phyloP scores from a whole-genome alignment of 2,888 invertebrate species.

The Orthosia gracilis region DNA sequence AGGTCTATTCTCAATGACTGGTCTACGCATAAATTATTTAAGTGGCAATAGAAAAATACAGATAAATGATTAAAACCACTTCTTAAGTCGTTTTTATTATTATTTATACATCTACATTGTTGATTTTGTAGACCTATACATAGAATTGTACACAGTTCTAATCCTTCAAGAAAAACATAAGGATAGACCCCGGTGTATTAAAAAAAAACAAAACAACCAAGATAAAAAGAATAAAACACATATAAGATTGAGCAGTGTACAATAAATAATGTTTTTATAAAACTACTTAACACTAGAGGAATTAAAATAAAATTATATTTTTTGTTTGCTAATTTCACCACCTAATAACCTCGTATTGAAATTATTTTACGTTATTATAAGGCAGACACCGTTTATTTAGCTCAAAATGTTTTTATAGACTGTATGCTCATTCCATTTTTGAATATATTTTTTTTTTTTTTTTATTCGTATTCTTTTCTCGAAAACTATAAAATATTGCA shows the following conservation, averaged over 20 bases:
- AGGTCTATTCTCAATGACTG: conserved; percentile 42
- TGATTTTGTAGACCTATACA: conserved; percentile 55
- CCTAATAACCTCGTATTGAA: conserved; percentile 29
- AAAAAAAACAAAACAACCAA: conserved; percentile 61
- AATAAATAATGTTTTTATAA: conserved; percentile 79
- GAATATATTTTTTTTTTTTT: too few species aligned
- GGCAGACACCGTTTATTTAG: conserved; percentile 42
- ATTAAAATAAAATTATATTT: conserved; percentile 57
- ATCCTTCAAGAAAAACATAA: conserved; percentile 38
- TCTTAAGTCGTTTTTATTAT: conserved; percentile 43
- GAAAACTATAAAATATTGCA: conserved; percentile 21
- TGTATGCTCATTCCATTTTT: conserved; percentile 17
- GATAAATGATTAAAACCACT: conserved; percentile 54
- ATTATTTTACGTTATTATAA: conserved; percentile 45
- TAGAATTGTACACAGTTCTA: conserved; percentile 49
- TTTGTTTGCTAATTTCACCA: conserved; percentile 54
- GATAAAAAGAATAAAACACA: conserved; percentile 68
- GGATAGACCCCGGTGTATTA: conserved; percentile 58
- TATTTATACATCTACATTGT: conserved; percentile 46
- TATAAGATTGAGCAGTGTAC: conserved; percentile 82
- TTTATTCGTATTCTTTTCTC: conserved; percentile 20
- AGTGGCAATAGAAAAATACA: conserved; percentile 22
- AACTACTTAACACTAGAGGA: conserved; percentile 78
- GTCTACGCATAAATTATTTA: conserved; percentile 7
- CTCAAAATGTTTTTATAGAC: conserved; percentile 21